A percentile compares a stretch with the other conserved stretches of the same genome.
phyloP scores from a whole-genome alignment of 2,888 invertebrate genomes.

The Pycnomerus fuliginosus region DNA sequence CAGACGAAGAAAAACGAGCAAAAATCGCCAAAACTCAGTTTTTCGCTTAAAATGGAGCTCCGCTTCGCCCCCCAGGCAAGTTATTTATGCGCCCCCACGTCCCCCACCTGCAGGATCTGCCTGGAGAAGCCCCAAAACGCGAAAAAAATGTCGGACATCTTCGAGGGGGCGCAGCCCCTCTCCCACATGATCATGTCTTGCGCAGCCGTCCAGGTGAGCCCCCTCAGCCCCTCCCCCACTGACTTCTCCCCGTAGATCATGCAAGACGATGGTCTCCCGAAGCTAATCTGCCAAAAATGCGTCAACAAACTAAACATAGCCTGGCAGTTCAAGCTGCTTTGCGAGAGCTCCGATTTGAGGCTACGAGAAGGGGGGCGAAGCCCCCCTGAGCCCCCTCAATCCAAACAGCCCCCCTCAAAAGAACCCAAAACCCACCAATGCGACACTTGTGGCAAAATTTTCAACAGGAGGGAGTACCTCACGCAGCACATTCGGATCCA shows the following conservation, averaged over 20 bases:
- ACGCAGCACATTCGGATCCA: conserved; percentile 44
- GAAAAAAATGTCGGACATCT: conserved; percentile 39
- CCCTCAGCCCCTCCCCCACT: not conserved
- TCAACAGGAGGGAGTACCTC: conserved; percentile 45
- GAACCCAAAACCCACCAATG: conserved; percentile 45
- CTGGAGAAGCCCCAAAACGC: conserved; percentile 33
- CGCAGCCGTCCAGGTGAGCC: conserved; percentile 40
- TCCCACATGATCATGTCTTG: conserved; percentile 42
- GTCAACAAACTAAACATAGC: conserved; percentile 38
- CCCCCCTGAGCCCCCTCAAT: not conserved
- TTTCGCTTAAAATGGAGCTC: no score
- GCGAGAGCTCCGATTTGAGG: conserved; percentile 40
- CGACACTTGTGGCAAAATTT: conserved; percentile 48
- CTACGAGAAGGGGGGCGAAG: conserved; percentile 29
- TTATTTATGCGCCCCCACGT: no score
- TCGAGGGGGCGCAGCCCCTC: conserved; percentile 32
- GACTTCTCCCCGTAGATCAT: conserved; percentile 28
- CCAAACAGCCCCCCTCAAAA: conserved; percentile 26
- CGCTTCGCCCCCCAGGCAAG: no score
- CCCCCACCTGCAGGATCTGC: conserved; percentile 39
- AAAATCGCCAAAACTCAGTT: no score
- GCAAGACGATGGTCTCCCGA: conserved; percentile 40
- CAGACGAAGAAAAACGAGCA: no score
- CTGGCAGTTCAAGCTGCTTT: conserved; percentile 42
- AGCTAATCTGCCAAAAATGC: conserved; percentile 38